Conservation (phyloP, 2,888 invertebrate genomes). For the Parelbella ahira region DNA sequence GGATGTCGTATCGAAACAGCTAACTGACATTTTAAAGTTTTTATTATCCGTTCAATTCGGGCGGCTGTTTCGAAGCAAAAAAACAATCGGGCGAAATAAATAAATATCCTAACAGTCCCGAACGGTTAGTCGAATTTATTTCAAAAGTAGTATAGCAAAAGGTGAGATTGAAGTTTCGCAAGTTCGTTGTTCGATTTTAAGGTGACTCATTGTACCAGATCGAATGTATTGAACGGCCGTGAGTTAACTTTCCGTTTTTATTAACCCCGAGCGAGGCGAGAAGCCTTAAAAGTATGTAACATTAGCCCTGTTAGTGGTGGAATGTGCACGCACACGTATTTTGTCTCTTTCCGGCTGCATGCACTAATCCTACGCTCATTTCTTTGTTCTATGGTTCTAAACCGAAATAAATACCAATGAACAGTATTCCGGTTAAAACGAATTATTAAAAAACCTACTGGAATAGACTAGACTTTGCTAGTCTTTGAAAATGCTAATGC, state of each 20-base stretch:
- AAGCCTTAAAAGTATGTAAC: slow-evolving; percentile 56
- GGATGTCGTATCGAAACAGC: slow-evolving; percentile 11
- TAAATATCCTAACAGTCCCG: slow-evolving; percentile 21
- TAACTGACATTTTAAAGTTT: slow-evolving; percentile 21
- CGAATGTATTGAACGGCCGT: slow-evolving; percentile 45
- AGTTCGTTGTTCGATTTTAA: slow-evolving; percentile 46
- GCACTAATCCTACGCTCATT: slow-evolving; percentile 3
- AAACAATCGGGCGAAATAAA: slow-evolving; percentile 22
- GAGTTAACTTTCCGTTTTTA: slow-evolving; percentile 48
- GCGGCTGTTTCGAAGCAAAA: slow-evolving; percentile 25
- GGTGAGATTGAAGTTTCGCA: slow-evolving; percentile 44
- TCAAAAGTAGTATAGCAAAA: slow-evolving; percentile 40
- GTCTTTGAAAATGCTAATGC: too few relatives aligned
- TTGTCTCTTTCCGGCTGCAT: slow-evolving; percentile 7
- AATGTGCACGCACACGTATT: slow-evolving; percentile 22
- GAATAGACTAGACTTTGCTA: too few relatives aligned
- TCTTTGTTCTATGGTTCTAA: not conserved
- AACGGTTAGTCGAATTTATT: slow-evolving; percentile 38
- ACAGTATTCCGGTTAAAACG: too few relatives aligned
- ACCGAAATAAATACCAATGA: too few relatives aligned
- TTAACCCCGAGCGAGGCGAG: slow-evolving; percentile 40
- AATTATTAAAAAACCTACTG: too few relatives aligned
- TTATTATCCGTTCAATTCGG: slow-evolving; percentile 17
- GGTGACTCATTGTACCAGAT: slow-evolving; percentile 53
- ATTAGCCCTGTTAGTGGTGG: slow-evolving; percentile 33